Evolutionary conservation across 1,140 invertebrate species (phyloP), one percentile per base, ranked within the genome.

Genomic region (Acromyrmex charruanus): DNA sequence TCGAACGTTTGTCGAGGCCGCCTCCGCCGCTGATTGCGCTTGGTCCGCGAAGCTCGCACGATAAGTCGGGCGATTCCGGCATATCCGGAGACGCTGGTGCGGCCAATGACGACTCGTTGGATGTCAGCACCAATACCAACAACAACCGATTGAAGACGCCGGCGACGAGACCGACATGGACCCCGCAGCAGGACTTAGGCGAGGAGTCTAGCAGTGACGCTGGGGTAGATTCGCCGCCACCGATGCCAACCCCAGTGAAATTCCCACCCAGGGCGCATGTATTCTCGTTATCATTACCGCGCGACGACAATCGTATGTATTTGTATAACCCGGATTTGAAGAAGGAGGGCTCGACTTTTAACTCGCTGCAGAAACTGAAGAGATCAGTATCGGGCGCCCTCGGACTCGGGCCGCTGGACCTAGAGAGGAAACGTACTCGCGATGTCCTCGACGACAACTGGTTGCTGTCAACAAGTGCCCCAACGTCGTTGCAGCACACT

Each of bases 31-130:
- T 93, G n/a, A 86, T 94, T n/a, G 90, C 91, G 25, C 79, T 94
- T 3, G 94, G 94, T 10, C 94, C 92, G 4, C 89, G 95, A 6
- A 95, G 94, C 59, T 95, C 93, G 51, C 95, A 95, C 59, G 97
- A 98, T 91, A 97, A 97, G 92, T 97, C 97, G 1, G 97, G 97
- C 0, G 97, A 98, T 93, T 98, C 97, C 0, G 97, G 97, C 0
- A 98, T 98, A 86, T 98, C 97, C 2, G 97, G 97, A 2, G 97
- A 98, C 93, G 96, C 96, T 5, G 96, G 96, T 80, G 96, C 96
- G 9, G 85, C 63, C 1, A 95, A 95, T 61, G 94, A 95, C 7
- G 94, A 95, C 44, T 93, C 93, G 1, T 69, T 93, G 28, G 94
- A 95, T 39, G 89, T 92, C 0, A 93, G 90, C 55, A 91, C 92